Evolutionary conservation across 2,888 invertebrate species (phyloP).

Genomic region (Drosophila merina): DNA sequence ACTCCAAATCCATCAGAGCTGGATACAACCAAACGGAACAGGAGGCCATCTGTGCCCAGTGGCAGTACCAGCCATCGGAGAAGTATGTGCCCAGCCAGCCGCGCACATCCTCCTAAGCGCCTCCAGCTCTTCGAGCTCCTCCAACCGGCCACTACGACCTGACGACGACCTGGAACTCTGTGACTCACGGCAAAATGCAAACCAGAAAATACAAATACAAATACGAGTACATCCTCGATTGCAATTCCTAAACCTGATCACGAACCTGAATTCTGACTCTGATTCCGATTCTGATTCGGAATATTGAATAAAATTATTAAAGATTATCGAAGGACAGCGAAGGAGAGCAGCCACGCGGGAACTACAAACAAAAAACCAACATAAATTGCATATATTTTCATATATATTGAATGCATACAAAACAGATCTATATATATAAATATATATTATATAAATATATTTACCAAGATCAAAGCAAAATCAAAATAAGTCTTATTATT

Average conservation of each 20-base stretch:
- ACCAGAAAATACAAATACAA: background rate
- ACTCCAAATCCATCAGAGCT: conserved; percentile 84
- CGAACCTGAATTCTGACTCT: conserved; percentile 15
- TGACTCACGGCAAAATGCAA: no score
- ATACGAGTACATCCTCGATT: conserved; percentile 10
- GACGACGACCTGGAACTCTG: conserved; percentile 21
- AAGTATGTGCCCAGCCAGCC: conserved; percentile 86
- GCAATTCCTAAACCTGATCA: conserved; percentile 25
- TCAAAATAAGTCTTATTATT: background rate
- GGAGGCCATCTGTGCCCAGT: conserved; percentile 86
- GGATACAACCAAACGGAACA: conserved; percentile 86
- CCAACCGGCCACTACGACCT: conserved; percentile 33
- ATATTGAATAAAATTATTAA: background rate
- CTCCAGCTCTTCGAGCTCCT: conserved; percentile 28
- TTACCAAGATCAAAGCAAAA: conserved; percentile 36
- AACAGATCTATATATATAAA: conserved; percentile 35
- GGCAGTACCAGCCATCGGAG: conserved; percentile 87
- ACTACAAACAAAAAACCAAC: conserved; percentile 7
- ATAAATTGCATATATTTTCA: conserved; percentile 43
- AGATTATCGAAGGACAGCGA: conserved; percentile 11
- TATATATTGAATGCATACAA: conserved; percentile 46
- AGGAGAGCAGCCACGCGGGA: conserved; percentile 5
- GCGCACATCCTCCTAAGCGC: conserved; percentile 64
- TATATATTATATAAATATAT: conserved; percentile 35
- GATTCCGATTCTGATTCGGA: background rate